A percentile compares a stretch with the other conserved stretches of the same genome.
Conservation (phyloP, 2,888 invertebrate species). For the Chouioia cunea region DNA sequence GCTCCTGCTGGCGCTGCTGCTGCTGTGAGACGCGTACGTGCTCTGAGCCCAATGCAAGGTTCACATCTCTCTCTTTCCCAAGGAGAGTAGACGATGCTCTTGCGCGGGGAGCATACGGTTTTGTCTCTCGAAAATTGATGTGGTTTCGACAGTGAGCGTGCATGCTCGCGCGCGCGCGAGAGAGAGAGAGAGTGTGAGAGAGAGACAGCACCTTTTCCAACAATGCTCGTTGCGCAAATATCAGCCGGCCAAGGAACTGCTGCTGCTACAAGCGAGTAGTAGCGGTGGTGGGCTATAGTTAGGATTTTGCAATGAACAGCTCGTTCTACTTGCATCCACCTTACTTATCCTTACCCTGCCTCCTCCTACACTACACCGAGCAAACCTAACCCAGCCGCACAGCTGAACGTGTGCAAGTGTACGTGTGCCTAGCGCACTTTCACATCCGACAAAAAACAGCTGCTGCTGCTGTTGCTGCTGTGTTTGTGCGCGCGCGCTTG, state of each 20-base stretch:
- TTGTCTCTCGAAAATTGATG: slow-evolving; percentile 54
- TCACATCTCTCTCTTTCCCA: not conserved
- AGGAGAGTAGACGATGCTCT: not conserved
- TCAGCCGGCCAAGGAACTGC: slow-evolving; percentile 45
- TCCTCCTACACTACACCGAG: slow-evolving; percentile 7
- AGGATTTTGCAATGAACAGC: slow-evolving; percentile 60
- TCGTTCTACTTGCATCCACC: slow-evolving; percentile 61
- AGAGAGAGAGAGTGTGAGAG: slow-evolving; percentile 48
- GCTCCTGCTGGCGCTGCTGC: no score
- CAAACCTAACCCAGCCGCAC: slow-evolving; percentile 21
- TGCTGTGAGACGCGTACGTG: no score
- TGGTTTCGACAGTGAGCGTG: slow-evolving; percentile 59
- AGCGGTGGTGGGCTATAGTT: slow-evolving; percentile 20
- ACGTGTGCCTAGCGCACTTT: slow-evolving; percentile 52
- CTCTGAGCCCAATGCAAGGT: not conserved
- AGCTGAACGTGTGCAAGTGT: slow-evolving; percentile 41
- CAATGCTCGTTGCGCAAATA: slow-evolving; percentile 60
- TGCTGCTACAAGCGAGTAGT: slow-evolving; percentile 44
- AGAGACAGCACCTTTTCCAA: slow-evolving; percentile 50
- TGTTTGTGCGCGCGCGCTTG: slow-evolving; percentile 21
- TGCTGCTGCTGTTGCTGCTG: slow-evolving; percentile 12
- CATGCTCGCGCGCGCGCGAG: slow-evolving; percentile 22
- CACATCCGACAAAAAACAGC: slow-evolving; percentile 56
- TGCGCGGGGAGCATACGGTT: slow-evolving; percentile 8
- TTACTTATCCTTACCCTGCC: slow-evolving; percentile 40